Base-by-base conservation (phyloP, 2,888 invertebrate species). In the Atrina japonica region DNA sequence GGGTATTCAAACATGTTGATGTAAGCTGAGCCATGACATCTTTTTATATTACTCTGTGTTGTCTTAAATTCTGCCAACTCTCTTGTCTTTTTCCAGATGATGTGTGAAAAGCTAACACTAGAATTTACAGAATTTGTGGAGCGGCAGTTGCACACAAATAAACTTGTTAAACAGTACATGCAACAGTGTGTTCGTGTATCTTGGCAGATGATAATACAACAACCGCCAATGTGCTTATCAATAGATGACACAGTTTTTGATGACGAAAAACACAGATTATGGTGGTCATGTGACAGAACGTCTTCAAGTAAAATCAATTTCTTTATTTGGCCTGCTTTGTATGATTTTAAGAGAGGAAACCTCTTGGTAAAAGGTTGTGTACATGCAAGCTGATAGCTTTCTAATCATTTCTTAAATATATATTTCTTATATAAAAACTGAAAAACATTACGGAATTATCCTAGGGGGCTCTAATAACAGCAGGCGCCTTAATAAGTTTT, bases 201-300 rank as follows among this genome's bases (percentile, higher is more conserved):
- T 11, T 87, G 87, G 87, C 87, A 86, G 55, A 87, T 87, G 87
- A 79, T 81, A n/a, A 77, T 86, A 9, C 87, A 87, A 59, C 81
- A 80, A 58, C 83, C 86, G 7, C 80, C 83, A 6, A 87, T 87
- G 87, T 74, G 60, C 35, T 73, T 87, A 6, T 77, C 70, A 18
- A 70, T 74, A 3, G 65, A 67, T 25, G 84, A 86, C 71, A 74
- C 71, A 21, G 63, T 66, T 16, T 86, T 84, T 67, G 81, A 83
- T 76, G 83, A 81, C 16, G 83, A 75, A 29, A 74, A 75, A 35
- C 87, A 87, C 75, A 84, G 83, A 73, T 68, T 87, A 50, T 87
- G 87, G 86, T 86, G 87, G 87, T 86, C 86, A 58, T 87, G 87
- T 78, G 81, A 83, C 75, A 81, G 82, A 70, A 67, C 79, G 27